phyloP scores from a whole-genome alignment of 2,888 invertebrate genomes.

The Melanargia galathea region DNA sequence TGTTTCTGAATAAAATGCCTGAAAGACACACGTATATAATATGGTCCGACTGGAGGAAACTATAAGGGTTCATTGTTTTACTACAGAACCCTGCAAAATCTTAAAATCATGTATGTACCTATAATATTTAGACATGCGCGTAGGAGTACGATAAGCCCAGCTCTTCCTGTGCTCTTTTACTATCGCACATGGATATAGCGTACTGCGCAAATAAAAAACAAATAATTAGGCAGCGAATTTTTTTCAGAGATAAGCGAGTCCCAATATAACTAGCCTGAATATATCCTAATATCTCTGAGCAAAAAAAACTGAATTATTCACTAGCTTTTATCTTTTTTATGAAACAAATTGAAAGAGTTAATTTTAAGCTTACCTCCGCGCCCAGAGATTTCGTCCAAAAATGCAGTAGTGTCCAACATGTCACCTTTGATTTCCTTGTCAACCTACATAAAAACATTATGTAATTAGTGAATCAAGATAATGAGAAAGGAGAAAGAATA shows the following conservation, averaged over 20 bases:
- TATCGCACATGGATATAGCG: background rate
- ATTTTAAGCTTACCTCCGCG: conserved; percentile 55
- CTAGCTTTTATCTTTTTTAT: background rate
- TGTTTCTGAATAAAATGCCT: too few species aligned
- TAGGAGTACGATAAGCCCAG: conserved; percentile 3
- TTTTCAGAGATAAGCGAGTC: background rate
- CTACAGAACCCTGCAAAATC: too few species aligned
- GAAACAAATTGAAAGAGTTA: background rate
- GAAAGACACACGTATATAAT: too few species aligned
- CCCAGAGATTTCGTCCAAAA: conserved; percentile 85
- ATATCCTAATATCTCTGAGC: too few species aligned
- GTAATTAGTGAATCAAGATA: too few species aligned
- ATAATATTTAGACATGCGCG: background rate
- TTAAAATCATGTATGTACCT: background rate
- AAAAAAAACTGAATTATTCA: background rate
- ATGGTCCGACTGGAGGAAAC: too few species aligned
- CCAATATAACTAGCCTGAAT: too few species aligned
- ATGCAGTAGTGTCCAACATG: conserved; percentile 81
- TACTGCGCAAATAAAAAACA: background rate
- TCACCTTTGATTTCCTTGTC: conserved; percentile 83
- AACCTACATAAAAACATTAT: conserved; percentile 59
- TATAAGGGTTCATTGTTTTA: too few species aligned
- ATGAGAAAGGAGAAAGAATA: too few species aligned
- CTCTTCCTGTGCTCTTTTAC: conserved; percentile 4
- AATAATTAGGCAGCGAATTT: background rate